Percentiles rank a stretch among this genome's conserved stretches.
These are phyloP conservation scores for Esox lucius DNA, from an alignment of 2,797 vertebrate species.

Conservation along the genomic window DNA sequence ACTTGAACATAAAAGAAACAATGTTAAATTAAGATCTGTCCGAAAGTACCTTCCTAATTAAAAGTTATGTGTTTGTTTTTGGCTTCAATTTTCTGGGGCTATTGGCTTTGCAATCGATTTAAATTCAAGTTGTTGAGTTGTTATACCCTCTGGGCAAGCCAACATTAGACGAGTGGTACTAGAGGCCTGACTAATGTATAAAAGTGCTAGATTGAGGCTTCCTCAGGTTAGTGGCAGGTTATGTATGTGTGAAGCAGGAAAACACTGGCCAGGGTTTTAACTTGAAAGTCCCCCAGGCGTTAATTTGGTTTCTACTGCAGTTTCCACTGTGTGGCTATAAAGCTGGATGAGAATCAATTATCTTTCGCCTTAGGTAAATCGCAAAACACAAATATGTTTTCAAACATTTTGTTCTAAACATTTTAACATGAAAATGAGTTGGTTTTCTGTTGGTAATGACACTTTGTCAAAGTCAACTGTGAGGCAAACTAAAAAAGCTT, in stretches of 20 bases:
- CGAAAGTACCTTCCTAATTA: constrained; percentile 43
- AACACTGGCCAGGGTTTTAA: constrained; percentile 10
- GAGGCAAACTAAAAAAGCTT: neutral
- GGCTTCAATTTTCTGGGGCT: constrained; percentile 1
- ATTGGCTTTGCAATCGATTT: constrained; percentile 25
- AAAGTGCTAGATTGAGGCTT: constrained; percentile 1
- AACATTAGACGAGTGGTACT: constrained; percentile 34
- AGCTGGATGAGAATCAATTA: constrained; percentile 40
- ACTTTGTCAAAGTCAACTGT: neutral
- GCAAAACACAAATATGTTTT: constrained; percentile 8
- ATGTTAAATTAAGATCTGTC: constrained; percentile 51
- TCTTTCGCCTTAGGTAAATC: constrained; percentile 27
- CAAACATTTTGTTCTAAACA: neutral
- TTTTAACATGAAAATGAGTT: neutral
- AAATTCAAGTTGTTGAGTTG: constrained; percentile 34
- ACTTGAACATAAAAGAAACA: constrained; percentile 60
- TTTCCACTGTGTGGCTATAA: constrained; percentile 17
- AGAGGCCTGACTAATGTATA: constrained; percentile 20
- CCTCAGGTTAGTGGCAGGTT: neutral
- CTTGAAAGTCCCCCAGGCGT: constrained; percentile 36
- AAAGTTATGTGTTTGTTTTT: constrained; percentile 18
- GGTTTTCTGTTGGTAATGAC: neutral
- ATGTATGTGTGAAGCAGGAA: neutral
- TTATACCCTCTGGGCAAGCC: constrained; percentile 24
- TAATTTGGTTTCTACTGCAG: constrained; percentile 8